Evolutionary conservation across 1,140 invertebrate species (phyloP).

Genomic region (Trinorchestia longiramus): DNA sequence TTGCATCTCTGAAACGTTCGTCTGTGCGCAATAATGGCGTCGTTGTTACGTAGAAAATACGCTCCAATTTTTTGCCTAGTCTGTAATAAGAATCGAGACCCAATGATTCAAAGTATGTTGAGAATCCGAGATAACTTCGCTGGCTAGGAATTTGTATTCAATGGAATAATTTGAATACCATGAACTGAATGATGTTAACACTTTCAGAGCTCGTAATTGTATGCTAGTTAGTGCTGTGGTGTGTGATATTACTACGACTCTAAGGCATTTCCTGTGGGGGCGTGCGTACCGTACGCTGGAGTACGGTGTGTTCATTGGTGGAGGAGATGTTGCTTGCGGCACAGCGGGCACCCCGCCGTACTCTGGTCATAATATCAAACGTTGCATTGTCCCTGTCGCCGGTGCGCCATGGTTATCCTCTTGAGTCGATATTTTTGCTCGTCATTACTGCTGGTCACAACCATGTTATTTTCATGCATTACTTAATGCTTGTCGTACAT

Average conservation of each 20-base stretch:
- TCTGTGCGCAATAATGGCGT: neutral
- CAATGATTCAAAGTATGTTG: neutral
- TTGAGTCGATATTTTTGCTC: neutral
- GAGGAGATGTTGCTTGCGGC: neutral
- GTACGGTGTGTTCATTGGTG: conserved; percentile 16
- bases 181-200: neutral
- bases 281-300: conserved; percentile 36
- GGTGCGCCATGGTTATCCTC: neutral
- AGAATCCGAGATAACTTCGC: neutral
- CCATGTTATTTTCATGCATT: neutral
- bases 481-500: neutral
- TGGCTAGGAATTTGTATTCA: neutral
- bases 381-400: neutral
- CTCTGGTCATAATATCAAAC: neutral
- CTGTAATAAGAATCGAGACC: neutral
- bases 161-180: neutral
- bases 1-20: neutral
- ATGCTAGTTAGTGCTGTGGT: neutral
- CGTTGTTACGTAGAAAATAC: neutral
- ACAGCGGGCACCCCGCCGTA: conserved; percentile 10
- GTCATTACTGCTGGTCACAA: too few relatives aligned
- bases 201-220: neutral
- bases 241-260: conserved; percentile 7
- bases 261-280: neutral
- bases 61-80: neutral